Conservation (phyloP, 2,888 invertebrate species). For the Capitulum mitella region DNA sequence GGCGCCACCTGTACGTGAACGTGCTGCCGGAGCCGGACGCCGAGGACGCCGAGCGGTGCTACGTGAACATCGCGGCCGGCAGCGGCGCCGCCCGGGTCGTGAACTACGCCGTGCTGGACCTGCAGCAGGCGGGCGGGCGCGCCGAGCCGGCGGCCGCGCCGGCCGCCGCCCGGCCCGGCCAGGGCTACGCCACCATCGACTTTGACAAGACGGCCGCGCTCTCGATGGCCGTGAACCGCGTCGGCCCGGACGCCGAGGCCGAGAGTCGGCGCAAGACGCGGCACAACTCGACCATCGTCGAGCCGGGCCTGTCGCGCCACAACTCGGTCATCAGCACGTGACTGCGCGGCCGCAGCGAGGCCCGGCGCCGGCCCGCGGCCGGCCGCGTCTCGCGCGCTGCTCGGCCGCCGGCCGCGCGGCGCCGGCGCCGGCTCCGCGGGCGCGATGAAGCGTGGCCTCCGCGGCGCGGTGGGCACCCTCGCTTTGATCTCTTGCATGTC, state of each 20-base stretch:
- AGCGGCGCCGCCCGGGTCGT: conserved; percentile 48
- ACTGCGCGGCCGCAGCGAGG: not conserved
- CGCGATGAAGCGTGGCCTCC: not conserved
- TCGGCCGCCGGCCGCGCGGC: not conserved
- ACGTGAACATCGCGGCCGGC: conserved; percentile 52
- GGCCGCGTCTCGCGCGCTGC: not conserved
- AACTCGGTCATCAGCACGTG: conserved; percentile 32
- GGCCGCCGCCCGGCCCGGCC: conserved; percentile 31
- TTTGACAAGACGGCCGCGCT: conserved; percentile 88
- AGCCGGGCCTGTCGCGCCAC: conserved; percentile 30
- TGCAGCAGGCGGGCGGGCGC: conserved; percentile 49
- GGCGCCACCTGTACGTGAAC: conserved; percentile 45
- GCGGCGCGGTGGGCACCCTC: not conserved
- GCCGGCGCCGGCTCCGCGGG: not conserved
- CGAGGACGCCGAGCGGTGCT: conserved; percentile 42
- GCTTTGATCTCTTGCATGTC: not conserved
- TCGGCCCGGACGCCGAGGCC: conserved; percentile 57
- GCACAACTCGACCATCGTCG: conserved; percentile 62
- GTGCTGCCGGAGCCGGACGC: conserved; percentile 45
- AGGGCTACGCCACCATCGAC: conserved; percentile 82
- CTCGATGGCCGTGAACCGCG: conserved; percentile 57
- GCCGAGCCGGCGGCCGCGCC: conserved; percentile 37
- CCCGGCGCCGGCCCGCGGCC: not conserved
- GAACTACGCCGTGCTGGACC: conserved; percentile 72
- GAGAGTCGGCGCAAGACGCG: conserved; percentile 71